Conservation (phyloP, 2,888 invertebrate genomes). For the Epistrophe grossulariae region DNA sequence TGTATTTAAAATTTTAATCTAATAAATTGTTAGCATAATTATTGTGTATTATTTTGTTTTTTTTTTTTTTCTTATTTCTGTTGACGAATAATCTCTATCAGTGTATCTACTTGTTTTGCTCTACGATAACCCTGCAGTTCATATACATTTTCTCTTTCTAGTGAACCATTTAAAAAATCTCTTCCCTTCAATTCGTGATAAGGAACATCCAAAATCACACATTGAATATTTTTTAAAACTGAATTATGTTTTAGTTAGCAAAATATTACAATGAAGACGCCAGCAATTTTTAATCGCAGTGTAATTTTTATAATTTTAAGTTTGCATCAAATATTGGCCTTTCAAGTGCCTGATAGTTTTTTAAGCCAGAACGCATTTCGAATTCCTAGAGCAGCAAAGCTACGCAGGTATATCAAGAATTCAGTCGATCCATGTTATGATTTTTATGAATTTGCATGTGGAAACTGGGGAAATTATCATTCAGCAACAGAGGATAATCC, state of each 20-base stretch:
- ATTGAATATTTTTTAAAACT: slow-evolving; percentile 5
- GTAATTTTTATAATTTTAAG: slow-evolving; percentile 17
- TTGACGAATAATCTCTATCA: slow-evolving; percentile 10
- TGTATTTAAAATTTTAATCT: background rate
- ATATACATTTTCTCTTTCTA: background rate
- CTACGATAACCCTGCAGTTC: slow-evolving; percentile 40
- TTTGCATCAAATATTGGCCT: slow-evolving; percentile 27
- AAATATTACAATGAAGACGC: slow-evolving; percentile 54
- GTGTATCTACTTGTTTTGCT: background rate
- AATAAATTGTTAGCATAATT: background rate
- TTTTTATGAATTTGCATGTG: slow-evolving; percentile 82
- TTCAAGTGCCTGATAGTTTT: slow-evolving; percentile 45
- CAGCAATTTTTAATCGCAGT: slow-evolving; percentile 11
- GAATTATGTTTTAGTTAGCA: slow-evolving; percentile 47
- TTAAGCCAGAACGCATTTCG: slow-evolving; percentile 44
- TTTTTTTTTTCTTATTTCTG: background rate
- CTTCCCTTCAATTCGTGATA: slow-evolving; percentile 51
- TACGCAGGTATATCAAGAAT: slow-evolving; percentile 79
- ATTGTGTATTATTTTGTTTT: background rate
- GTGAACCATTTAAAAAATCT: slow-evolving; percentile 7
- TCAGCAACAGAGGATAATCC: slow-evolving; percentile 76
- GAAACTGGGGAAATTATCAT: slow-evolving; percentile 79
- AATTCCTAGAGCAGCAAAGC: slow-evolving; percentile 78
- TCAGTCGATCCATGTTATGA: slow-evolving; percentile 79
- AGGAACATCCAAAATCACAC: slow-evolving; percentile 1